Base-by-base conservation (phyloP, 92 coral and sea anemone species). In the Phenganax marumi region DNA sequence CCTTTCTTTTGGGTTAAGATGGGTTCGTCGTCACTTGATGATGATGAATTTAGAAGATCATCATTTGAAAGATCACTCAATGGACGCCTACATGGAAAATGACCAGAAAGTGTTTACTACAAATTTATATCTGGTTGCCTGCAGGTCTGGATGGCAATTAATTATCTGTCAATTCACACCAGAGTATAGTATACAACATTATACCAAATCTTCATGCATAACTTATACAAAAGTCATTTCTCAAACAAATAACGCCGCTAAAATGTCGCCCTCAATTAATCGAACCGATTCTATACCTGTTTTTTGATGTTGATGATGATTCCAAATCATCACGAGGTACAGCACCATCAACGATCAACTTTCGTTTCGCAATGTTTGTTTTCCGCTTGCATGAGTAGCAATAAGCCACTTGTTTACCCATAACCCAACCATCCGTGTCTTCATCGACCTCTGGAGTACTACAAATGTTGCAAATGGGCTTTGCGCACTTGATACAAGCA, bases 401-500 rank as follows among this genome's bases (percentile, higher is more conserved):
- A 63, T 63, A 63, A 63, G 69, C 8, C 16, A 63, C 69, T 63
- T 63, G 69, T 22, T 63, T 63, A 19, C 69, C 69, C 8, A 7
- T 7, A 23, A 16, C 24, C 69, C 69, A 63, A 2, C 69, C 69
- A 63, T 63, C 43, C 43, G 69, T 63, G 24, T 63, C 43, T 63
- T 63, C 69, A 14, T 63, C 69, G 26, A 63, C 8, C 24, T 63
- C 69, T 7, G 69, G 69, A 63, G 43, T 3, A 18, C 69, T 46
- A 22, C 69, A 63, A 63, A 63, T 12, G 43, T 63, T 63, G 24
- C 69, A 63, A 18, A 63, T 22, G 3, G 69, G 69, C 16, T 63
- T 63, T 65, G 62, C 64, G 50, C 84, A 80, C 52, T 73, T 73
- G 52, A 81, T 81, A 75, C 85, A 81, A 81, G 76, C 76, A 75